Percentiles rank a stretch among this genome's conserved stretches.
phyloP scores from a whole-genome alignment of 2,113 vertebrate genomes.

The Circaetus gallicus region DNA sequence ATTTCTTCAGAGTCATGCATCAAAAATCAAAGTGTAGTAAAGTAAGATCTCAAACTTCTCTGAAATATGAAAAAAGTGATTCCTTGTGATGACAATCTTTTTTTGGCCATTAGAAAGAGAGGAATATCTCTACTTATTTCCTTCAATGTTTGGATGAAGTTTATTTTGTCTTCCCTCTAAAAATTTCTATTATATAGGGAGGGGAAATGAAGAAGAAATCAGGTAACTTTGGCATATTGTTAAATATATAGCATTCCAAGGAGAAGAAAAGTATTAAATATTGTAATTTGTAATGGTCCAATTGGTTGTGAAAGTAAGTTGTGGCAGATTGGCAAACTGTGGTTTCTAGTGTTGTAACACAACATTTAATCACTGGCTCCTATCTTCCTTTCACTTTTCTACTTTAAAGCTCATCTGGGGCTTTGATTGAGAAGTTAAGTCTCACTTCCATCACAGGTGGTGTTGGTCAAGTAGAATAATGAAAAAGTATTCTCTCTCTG shows the following conservation, averaged over 20 bases:
- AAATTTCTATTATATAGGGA: neutral
- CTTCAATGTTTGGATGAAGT: neutral
- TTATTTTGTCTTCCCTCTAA: neutral
- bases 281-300: neutral
- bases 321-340: neutral
- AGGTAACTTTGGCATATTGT: neutral
- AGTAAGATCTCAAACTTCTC: neutral
- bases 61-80: neutral
- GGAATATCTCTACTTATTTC: neutral
- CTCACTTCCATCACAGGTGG: neutral
- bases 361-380: neutral
- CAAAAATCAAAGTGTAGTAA: neutral
- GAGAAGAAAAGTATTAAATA: neutral
- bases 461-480: neutral
- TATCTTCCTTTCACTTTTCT: neutral
- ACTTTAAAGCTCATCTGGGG: neutral
- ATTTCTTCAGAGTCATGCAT: neutral
- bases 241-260: neutral
- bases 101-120: neutral
- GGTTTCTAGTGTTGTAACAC: neutral
- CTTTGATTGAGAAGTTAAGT: neutral
- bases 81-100: neutral
- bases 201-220: neutral
- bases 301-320: neutral
- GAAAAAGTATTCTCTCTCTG: neutral